Conservation (phyloP, 2,113 vertebrate species). For the Melanerpes aurifrons region DNA sequence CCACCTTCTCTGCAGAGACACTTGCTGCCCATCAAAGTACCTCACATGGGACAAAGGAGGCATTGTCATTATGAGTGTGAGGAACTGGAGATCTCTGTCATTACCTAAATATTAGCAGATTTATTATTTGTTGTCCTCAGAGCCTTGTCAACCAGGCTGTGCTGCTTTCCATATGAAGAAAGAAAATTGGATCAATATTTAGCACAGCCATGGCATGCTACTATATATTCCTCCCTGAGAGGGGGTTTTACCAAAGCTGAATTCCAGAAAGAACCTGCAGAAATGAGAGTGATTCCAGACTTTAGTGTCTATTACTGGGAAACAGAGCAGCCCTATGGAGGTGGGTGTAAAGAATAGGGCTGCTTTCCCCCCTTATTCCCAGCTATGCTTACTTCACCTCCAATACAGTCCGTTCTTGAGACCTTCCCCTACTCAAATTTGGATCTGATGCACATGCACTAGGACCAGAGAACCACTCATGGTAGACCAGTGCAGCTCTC, state of each 20-base stretch:
- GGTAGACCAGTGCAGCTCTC: too few species aligned
- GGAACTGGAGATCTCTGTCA: neutral
- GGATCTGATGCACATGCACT: too few species aligned
- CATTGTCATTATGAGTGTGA: rapidly evolving
- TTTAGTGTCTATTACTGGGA: neutral
- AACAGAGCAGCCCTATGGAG: neutral
- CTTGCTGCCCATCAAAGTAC: neutral
- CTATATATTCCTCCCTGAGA: neutral
- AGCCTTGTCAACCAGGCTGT: neutral
- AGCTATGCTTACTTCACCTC: too few species aligned
- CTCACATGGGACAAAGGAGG: neutral
- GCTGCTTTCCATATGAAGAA: neutral
- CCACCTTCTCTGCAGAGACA: neutral
- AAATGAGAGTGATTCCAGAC: neutral
- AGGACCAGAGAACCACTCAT: too few species aligned
- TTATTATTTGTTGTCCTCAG: neutral
- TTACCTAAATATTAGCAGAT: neutral
- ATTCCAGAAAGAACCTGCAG: slow-evolving; percentile 9
- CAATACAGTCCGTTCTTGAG: too few species aligned
- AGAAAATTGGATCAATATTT: neutral
- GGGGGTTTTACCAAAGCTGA: neutral
- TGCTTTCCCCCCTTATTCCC: too few species aligned
- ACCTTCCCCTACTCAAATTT: too few species aligned
- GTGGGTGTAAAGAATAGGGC: too few species aligned
- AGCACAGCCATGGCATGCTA: neutral